phyloP scores from a whole-genome alignment of 1,140 invertebrate genomes.

The Calosoma granatense region DNA sequence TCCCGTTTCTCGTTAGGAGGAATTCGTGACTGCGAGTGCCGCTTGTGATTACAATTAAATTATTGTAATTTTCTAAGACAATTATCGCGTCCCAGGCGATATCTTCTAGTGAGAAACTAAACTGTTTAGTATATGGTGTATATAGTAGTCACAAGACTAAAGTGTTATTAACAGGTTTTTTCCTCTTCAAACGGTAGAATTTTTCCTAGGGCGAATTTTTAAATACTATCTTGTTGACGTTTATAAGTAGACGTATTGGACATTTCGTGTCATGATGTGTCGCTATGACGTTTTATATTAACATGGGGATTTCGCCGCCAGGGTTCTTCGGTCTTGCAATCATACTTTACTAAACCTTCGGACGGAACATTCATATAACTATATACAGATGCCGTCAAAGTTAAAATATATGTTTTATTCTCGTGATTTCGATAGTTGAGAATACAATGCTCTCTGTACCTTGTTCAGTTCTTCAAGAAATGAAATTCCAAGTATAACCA shows the following conservation, averaged over 20 bases:
- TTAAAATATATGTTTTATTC: no score
- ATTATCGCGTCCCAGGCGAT: not conserved
- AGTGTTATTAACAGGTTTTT: not conserved
- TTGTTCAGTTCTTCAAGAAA: no score
- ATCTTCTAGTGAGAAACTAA: not conserved
- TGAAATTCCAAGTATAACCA: no score
- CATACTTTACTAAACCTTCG: no score
- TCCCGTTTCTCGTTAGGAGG: not conserved
- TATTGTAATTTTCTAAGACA: not conserved
- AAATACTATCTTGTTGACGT: not conserved
- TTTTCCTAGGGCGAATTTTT: not conserved
- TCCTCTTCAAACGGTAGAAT: not conserved
- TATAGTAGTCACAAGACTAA: no score
- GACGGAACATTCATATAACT: no score
- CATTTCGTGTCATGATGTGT: not conserved
- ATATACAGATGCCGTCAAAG: no score
- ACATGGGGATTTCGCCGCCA: no score
- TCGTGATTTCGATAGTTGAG: no score
- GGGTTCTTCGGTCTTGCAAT: no score
- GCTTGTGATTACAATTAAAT: not conserved
- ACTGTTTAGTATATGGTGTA: not conserved
- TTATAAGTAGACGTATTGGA: not conserved
- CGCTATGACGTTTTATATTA: no score
- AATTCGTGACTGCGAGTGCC: not conserved
- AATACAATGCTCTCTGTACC: no score